Evolutionary conservation across 2,888 invertebrate genomes (phyloP), one percentile per base, ranked within the genome.

Genomic region (Cerceris ruficornis): DNA sequence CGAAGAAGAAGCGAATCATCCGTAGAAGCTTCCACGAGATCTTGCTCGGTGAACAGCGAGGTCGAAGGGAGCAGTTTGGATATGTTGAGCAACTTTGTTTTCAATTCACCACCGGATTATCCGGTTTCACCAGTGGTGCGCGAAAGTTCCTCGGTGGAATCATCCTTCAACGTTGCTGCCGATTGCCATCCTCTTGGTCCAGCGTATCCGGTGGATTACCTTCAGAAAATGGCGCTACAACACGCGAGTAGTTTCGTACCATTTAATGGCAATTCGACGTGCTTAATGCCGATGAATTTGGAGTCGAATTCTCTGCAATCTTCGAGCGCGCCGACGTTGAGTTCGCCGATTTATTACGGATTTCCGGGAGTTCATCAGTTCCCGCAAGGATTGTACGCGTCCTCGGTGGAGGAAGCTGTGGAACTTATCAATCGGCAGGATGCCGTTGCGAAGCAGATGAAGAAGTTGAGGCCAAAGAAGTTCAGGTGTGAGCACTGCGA

Each of bases 401-500:
- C 74, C 0, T 52, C 65, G 6, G 68, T 91, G 28, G 88, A 89
- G 28, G 87, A 89, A 4, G 91, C 90, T 0, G 88, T 88, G 0
- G 83, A 88, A 2, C 66, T 87, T 7, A 79, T 92, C 0, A 87
- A 89, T 2, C 86, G 87, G 0, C 88, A 91, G 46, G 92, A 92
- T 8, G 81, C 78, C 0, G 88, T 75, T 0, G 90, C 86, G 0
- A 91, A 90, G 4, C 88, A 90, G 42, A 81, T 88, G 65, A 94
- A 95, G 82, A 97, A 97, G 88, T 95, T 97, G 85, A 94, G 98
- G 0, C 98, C 98, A 0, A 97, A 98, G 92, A 97, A 97, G 89
- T 98, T 98, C 92, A 96, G 97, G 84, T 98, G 98, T 88, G 96
- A 97, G 0, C 96, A 97, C 88, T 98, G 98, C 90, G 95, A 97